A percentile compares a stretch with the other conserved stretches of the same genome.
Conservation (phyloP, 2,888 invertebrate species). For the Venusia cambrica region DNA sequence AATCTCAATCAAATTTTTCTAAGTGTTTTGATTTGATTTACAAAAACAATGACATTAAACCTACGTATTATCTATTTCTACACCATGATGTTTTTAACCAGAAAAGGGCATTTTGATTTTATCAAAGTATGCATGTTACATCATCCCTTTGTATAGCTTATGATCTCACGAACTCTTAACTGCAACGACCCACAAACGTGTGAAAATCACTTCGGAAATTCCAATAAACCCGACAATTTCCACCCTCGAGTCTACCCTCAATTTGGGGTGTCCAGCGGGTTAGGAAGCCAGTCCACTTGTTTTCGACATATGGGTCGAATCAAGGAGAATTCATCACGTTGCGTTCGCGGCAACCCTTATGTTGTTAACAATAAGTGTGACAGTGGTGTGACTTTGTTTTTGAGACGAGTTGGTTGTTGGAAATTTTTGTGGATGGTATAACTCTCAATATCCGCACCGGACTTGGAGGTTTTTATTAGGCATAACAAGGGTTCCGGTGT, state of each 20-base stretch:
- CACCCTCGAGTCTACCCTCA: constrained; percentile 64
- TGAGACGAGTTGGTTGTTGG: constrained; percentile 35
- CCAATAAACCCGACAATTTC: constrained; percentile 68
- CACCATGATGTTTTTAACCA: no score
- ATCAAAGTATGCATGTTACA: background rate
- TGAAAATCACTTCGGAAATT: constrained; percentile 71
- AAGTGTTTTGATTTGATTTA: background rate
- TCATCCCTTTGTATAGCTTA: constrained; percentile 16
- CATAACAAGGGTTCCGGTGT: constrained; percentile 64
- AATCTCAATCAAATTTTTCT: no score
- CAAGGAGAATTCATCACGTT: constrained; percentile 43
- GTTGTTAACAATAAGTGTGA: constrained; percentile 8
- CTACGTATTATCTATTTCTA: no score
- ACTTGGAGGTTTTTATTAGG: constrained; percentile 75
- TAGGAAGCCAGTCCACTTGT: constrained; percentile 72
- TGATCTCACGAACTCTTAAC: constrained; percentile 29
- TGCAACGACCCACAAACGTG: constrained; percentile 48
- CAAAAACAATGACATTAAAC: no score
- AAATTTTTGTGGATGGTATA: constrained; percentile 69
- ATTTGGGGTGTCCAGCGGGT: constrained; percentile 72
- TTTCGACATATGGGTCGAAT: constrained; percentile 72
- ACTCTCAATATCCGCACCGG: constrained; percentile 71
- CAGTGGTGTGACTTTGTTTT: constrained; percentile 25
- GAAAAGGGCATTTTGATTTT: no score
- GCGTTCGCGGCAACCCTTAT: constrained; percentile 26